phyloP scores from a whole-genome alignment of 2,113 vertebrate genomes.

The Xenotilapia leptura region DNA sequence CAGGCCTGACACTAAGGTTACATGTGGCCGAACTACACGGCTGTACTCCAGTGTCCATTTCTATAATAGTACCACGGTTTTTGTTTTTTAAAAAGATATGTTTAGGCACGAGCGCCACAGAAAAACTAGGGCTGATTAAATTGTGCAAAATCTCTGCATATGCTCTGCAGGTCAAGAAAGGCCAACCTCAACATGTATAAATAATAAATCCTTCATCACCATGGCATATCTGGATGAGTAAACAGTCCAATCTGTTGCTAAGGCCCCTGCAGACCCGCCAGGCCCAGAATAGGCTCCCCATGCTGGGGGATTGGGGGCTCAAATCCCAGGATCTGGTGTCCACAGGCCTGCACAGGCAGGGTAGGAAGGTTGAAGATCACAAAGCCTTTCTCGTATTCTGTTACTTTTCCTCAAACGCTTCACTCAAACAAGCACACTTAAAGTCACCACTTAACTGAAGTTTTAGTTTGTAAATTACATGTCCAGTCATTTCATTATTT shows the following conservation, averaged over 20 bases:
- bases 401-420: not conserved
- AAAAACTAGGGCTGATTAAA: not conserved
- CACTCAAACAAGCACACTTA: not conserved
- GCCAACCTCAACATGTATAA: not conserved
- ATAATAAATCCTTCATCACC: slow-evolving; percentile 41
- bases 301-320: slow-evolving; percentile 59
- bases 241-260: slow-evolving; percentile 72
- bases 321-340: slow-evolving; percentile 73
- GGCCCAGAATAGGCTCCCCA: slow-evolving; percentile 67
- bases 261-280: slow-evolving; percentile 48
- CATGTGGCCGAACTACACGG: not conserved
- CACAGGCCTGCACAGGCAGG: slow-evolving; percentile 6
- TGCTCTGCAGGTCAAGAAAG: not conserved
- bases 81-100: not conserved
- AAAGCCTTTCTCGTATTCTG: not conserved
- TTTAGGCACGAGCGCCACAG: not conserved
- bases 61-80: not conserved
- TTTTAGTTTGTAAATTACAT: not conserved
- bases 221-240: slow-evolving; percentile 43
- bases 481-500: not conserved
- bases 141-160: not conserved
- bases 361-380: slow-evolving; percentile 4
- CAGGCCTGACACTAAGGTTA: not conserved
- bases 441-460: not conserved
- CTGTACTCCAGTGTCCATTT: not conserved